Percentiles rank a stretch among this genome's conserved stretches.
These are phyloP conservation scores for Carcina quercana DNA, from an alignment of 2,888 invertebrate species.

Conservation along the genomic window DNA sequence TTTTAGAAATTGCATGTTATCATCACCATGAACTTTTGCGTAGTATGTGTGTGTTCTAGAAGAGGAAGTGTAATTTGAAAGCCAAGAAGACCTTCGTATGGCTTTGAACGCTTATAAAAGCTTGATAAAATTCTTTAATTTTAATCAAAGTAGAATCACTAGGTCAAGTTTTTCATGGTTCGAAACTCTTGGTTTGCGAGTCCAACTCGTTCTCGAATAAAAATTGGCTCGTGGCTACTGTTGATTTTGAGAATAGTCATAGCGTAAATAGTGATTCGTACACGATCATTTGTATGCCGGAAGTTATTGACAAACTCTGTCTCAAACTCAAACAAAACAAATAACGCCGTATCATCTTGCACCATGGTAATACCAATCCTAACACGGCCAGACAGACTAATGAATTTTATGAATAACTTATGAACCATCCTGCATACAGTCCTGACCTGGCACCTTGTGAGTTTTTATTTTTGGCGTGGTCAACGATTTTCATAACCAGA, in stretches of 20 bases:
- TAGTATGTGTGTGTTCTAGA: slow-evolving; percentile 3
- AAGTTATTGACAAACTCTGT: slow-evolving; percentile 6
- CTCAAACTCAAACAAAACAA: slow-evolving; percentile 3
- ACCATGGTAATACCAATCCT: slow-evolving; percentile 6
- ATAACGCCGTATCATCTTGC: slow-evolving; percentile 6
- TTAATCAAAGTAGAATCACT: too few species aligned
- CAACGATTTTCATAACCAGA: slow-evolving; percentile 9
- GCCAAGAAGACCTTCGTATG: slow-evolving; percentile 3
- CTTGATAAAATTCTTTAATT: slow-evolving; percentile 4
- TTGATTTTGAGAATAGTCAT: slow-evolving; percentile 4
- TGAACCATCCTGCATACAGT: slow-evolving; percentile 5
- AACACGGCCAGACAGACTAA: slow-evolving; percentile 6
- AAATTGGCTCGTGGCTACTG: slow-evolving; percentile 3
- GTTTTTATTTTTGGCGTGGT: slow-evolving; percentile 3
- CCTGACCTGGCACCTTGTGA: slow-evolving; percentile 2
- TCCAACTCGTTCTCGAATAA: too few species aligned
- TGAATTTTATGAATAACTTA: slow-evolving; percentile 3
- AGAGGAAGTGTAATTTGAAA: slow-evolving; percentile 3
- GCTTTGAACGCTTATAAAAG: slow-evolving; percentile 5
- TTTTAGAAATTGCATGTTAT: slow-evolving; percentile 1
- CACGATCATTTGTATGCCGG: slow-evolving; percentile 4
- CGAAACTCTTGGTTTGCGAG: too few species aligned
- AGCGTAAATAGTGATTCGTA: slow-evolving; percentile 5
- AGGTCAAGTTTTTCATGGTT: too few species aligned
- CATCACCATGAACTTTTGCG: slow-evolving; percentile 1